Evolutionary conservation across 2,888 invertebrate genomes (phyloP).

Genomic region (Microplitis deprimator): DNA sequence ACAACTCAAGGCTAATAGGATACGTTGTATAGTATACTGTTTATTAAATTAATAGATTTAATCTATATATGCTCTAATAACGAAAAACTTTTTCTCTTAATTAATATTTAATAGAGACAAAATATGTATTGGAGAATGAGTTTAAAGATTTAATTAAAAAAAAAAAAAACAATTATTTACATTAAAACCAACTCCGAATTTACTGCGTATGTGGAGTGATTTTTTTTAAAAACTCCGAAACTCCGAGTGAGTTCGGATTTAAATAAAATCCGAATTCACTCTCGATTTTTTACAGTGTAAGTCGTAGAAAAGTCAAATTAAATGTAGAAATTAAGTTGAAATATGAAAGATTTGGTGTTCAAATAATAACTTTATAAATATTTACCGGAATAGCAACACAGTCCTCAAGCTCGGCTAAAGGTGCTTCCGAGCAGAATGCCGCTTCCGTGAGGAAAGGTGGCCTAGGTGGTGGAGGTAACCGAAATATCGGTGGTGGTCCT

Average conservation of each 20-base stretch:
- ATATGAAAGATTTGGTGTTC: not conserved
- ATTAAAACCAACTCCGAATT: no score
- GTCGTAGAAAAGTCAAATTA: no score
- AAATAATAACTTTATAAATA: conserved; percentile 51
- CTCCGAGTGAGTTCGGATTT: no score
- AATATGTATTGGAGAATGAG: no score
- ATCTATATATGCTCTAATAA: not conserved
- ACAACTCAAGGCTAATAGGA: not conserved
- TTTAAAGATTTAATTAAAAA: not conserved
- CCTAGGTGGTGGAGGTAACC: conserved; percentile 82
- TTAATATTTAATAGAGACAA: not conserved
- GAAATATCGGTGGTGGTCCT: conserved; percentile 82
- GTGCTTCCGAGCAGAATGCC: conserved; percentile 81
- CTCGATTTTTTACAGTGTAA: no score
- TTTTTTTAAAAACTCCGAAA: no score
- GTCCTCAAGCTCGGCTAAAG: conserved; percentile 81
- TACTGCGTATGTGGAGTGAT: no score
- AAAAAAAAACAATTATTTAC: no score
- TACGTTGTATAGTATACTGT: not conserved
- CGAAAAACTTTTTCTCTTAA: conserved; percentile 23
- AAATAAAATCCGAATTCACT: no score
- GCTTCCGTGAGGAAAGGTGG: conserved; percentile 80
- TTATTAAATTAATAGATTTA: not conserved
- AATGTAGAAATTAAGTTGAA: not conserved
- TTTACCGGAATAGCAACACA: conserved; percentile 86